Evolutionary conservation across 2,888 invertebrate species (phyloP), one percentile per base, ranked within the genome.

Genomic region (Acleris holmiana): DNA sequence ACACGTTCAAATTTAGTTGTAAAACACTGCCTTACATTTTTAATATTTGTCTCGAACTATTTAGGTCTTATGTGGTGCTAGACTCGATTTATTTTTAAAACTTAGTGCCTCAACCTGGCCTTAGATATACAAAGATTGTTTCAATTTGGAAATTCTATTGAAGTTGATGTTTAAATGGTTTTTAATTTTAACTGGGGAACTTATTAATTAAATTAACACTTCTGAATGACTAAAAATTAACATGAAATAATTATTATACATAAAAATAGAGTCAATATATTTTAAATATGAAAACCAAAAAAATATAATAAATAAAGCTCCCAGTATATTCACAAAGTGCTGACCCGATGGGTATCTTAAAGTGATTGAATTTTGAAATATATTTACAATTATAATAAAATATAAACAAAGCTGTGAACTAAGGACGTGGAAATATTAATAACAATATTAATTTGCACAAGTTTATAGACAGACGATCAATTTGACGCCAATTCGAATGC

Each of bases 281-380:
- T 44, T 44, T 44, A 35, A 13, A 35, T 35, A 13, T 35, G 10
- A 35, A 35, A 35, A 4, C 15, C n/a, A 44, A 15, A 6, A 41
- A 41, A 17, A 50, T 41, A 8, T 55, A 44, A 40, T 54, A 54
- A 44, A 40, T 54, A 54, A 23, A 61, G 61, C 56, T 69, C 67
- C 67, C 67, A 60, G 63, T 56, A 62, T 69, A 71, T 72, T 82
- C 85, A 87, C 87, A 74, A 86, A 86, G 87, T 88, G 87, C 85
- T 82, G 77, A 58, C 78, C 83, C 82, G 55, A 0, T 60, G 78
- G 80, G 83, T 74, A 68, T 79, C 83, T 84, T 84, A 80, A 73
- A 71, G 19, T 66, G n/a, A 71, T 74, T 77, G 80, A 82, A 82
- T 83, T 81, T 58, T 44, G 55, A 67, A 73, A 72, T 71, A 64